Conservation (phyloP, 2,113 vertebrate species). For the Polypterus bichir region DNA sequence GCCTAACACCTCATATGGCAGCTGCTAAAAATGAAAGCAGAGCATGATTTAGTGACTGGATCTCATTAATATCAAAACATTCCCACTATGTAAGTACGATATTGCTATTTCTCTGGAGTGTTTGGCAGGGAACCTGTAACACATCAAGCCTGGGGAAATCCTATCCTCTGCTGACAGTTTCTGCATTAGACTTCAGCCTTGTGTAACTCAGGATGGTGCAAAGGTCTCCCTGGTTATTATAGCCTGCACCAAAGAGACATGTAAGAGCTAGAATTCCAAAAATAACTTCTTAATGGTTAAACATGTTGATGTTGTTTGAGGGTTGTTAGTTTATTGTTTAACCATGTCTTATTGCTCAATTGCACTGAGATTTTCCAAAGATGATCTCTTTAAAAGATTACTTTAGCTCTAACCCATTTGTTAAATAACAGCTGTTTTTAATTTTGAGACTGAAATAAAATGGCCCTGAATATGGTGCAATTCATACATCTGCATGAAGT, state of each 20-base stretch:
- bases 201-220: background rate
- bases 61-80: slow-evolving; percentile 13
- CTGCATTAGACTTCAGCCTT: slow-evolving; percentile 1
- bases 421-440: too few species aligned
- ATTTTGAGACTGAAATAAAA: too few species aligned
- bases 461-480: too few species aligned
- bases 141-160: background rate
- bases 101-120: background rate
- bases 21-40: slow-evolving; percentile 9
- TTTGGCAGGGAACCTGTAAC: slow-evolving; percentile 4
- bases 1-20: slow-evolving; percentile 9
- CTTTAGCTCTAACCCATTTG: too few species aligned
- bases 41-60: slow-evolving; percentile 8
- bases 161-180: background rate
- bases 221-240: background rate
- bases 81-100: background rate
- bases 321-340: too few species aligned
- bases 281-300: too few species aligned
- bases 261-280: background rate
- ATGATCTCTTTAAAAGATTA: too few species aligned
- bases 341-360: too few species aligned
- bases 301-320: too few species aligned
- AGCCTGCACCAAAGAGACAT: background rate
- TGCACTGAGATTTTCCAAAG: too few species aligned
- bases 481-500: too few species aligned